Evolutionary conservation across 1,140 invertebrate genomes (phyloP), one percentile per base, ranked within the genome.

Genomic region (Pseudomyrmex pallidus): DNA sequence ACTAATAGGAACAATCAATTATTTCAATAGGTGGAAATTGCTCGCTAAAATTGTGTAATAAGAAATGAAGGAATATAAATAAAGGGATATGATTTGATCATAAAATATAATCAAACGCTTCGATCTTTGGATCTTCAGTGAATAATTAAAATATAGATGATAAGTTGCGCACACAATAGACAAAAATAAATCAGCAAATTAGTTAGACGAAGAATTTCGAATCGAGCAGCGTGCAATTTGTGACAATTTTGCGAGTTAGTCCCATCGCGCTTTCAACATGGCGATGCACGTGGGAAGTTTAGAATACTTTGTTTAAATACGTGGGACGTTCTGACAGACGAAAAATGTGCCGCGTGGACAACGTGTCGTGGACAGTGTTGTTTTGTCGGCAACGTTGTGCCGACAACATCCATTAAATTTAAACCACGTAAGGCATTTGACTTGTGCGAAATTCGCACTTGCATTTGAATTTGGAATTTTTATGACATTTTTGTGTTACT

Each of bases 141-240:
- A 35, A 35, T 35, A 35, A 35, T 7, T 0, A 7, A 35, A 35
- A 35, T 35, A 35, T 35, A 35, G 35, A 35, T 35, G 5, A 35
- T 35, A 35, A 35, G 7, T 35, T 35, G 4, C 5, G 35, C 35
- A 7, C 35, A 35, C 35, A 35, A 35, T 35, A 35, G 5, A 35
- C 35, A 35, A 35, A 35, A 35, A 7, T 35, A 35, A 35, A 7
- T 35, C 5, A n/a, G 35, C 35, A 35, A 35, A 35, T 35, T 35
- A 35, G 5, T 35, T 5, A 35, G 4, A 35, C 2, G 1, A 35
- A 35, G 2, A 35, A 35, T 35, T 5, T 35, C 25, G 25, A 5
- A 87, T 87, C 78, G 54, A 61, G 10, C 68, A 61, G 13, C 57
- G 50, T 25, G 52, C 85, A 64, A 90, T 89, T 77, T 89, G 85